Percentiles rank a stretch among this genome's conserved stretches.
phyloP scores from a whole-genome alignment of 2,888 invertebrate genomes.

The Drosophila greeni region DNA sequence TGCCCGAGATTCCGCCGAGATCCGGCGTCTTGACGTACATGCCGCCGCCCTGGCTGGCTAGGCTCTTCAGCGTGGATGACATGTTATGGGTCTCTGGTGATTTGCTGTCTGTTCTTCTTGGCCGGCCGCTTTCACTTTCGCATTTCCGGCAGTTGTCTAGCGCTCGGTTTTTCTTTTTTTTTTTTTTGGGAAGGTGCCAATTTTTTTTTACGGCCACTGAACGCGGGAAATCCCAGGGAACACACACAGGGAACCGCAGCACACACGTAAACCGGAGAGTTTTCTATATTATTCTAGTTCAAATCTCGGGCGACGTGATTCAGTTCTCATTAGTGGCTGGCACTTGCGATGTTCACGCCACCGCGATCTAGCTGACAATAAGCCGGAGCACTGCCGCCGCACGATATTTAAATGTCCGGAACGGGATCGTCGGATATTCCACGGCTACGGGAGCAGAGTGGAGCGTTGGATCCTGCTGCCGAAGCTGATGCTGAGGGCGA shows the following conservation, averaged over 20 bases:
- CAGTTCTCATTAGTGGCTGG: slow-evolving; percentile 41
- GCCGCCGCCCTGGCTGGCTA: slow-evolving; percentile 47
- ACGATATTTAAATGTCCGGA: slow-evolving; percentile 77
- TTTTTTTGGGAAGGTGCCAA: slow-evolving; percentile 62
- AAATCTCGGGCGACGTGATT: slow-evolving; percentile 21
- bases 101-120: slow-evolving; percentile 19
- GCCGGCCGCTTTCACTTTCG: slow-evolving; percentile 44
- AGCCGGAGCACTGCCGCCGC: slow-evolving; percentile 72
- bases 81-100: slow-evolving; percentile 42
- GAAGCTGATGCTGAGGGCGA: slow-evolving; percentile 27
- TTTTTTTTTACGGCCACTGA: slow-evolving; percentile 54
- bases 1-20: slow-evolving; percentile 27
- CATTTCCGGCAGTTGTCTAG: slow-evolving; percentile 61
- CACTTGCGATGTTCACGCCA: slow-evolving; percentile 72
- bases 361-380: slow-evolving; percentile 76
- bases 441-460: slow-evolving; percentile 31
- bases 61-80: slow-evolving; percentile 68
- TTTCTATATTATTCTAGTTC: slow-evolving; percentile 45
- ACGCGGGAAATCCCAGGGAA: slow-evolving; percentile 77
- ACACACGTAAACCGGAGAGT: slow-evolving; percentile 61
- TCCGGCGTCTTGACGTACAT: slow-evolving; percentile 44
- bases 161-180: not conserved
- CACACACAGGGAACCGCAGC: slow-evolving; percentile 10
- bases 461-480: slow-evolving; percentile 45
- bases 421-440: slow-evolving; percentile 38